Evolutionary conservation across 2,113 vertebrate genomes (phyloP).

Genomic region (Holacanthus passer): DNA sequence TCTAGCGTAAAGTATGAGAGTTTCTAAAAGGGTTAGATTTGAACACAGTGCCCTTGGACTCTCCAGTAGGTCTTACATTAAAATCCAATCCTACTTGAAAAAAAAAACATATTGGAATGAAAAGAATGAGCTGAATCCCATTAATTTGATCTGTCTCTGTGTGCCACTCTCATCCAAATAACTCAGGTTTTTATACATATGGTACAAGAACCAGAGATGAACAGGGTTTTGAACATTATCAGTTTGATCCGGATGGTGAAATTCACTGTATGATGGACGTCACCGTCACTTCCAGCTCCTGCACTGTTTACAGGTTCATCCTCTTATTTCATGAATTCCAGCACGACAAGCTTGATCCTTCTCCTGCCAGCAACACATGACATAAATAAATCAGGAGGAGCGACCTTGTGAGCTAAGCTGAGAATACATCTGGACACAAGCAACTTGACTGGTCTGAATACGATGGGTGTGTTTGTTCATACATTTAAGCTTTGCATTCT

Average conservation of each 20-base stretch:
- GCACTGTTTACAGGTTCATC: background rate
- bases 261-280: constrained; percentile 10
- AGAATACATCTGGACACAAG: constrained; percentile 9
- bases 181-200: background rate
- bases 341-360: background rate
- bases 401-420: constrained; percentile 18
- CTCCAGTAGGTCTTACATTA: background rate
- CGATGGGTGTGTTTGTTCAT: background rate
- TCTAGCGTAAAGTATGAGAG: background rate
- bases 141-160: background rate
- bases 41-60: background rate
- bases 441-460: background rate
- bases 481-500: background rate
- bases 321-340: constrained; percentile 30
- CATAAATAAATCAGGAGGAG: constrained; percentile 37
- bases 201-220: background rate
- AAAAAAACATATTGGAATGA: too few species aligned
- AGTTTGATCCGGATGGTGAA: background rate
- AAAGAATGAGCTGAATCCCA: background rate
- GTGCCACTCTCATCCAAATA: background rate
- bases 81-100: background rate
- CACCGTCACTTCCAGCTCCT: constrained; percentile 12
- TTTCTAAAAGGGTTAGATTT: background rate
- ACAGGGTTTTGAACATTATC: background rate
- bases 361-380: constrained; percentile 17